Conservation (phyloP, 1,140 invertebrate species). For the Colletes latitarsis region DNA sequence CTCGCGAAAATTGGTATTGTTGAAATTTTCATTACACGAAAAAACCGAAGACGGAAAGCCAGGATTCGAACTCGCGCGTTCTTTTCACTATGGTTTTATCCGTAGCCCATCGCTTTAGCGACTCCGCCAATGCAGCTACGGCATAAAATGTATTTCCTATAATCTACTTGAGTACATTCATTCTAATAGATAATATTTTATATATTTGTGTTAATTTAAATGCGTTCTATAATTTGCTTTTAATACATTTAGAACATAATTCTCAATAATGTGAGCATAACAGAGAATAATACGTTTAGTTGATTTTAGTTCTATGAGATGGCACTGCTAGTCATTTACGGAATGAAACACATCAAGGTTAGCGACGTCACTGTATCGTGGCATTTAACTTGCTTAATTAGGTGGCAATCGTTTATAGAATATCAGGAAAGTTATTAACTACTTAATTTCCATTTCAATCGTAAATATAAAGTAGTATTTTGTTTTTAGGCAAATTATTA, state of each 20-base stretch:
- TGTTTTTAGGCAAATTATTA: no score
- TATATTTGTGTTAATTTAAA: not conserved
- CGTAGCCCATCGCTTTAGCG: not conserved
- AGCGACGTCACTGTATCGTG: not conserved
- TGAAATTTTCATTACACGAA: not conserved
- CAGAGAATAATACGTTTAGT: constrained; percentile 9
- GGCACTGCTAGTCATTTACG: constrained; percentile 17
- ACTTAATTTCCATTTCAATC: no score
- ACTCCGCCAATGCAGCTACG: not conserved
- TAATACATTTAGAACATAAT: not conserved
- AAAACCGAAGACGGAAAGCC: not conserved
- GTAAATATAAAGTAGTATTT: no score
- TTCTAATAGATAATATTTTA: not conserved
- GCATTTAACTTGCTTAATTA: not conserved
- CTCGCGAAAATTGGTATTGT: not conserved
- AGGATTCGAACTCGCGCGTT: constrained; percentile 15
- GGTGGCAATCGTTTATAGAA: no score
- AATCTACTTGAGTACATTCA: not conserved
- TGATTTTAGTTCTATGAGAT: constrained; percentile 18
- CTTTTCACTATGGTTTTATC: not conserved
- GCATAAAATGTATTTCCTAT: rapidly evolving
- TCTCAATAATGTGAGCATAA: no score
- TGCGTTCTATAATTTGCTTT: not conserved
- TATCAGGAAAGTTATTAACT: no score
- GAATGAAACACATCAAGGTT: not conserved